A percentile compares a stretch with the other conserved stretches of the same genome.
Conservation (phyloP, 2,113 vertebrate genomes). For the Aphyosemion australe region DNA sequence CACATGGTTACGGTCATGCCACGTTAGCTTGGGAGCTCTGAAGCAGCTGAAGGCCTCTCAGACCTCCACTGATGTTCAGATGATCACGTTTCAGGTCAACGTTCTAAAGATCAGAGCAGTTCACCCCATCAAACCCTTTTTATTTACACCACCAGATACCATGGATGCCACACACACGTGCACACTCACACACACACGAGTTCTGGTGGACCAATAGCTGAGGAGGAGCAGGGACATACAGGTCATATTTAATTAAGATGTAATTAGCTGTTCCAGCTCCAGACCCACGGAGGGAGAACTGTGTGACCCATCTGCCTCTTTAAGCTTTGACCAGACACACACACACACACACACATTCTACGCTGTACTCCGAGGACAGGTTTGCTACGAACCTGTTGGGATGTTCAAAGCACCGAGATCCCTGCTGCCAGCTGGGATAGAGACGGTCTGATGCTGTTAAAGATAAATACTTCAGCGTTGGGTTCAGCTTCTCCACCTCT, state of each 20-base stretch:
- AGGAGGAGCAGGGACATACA: conserved; percentile 42
- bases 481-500: background rate
- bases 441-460: background rate
- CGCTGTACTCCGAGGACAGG: conserved; percentile 45
- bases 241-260: conserved; percentile 75
- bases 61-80: background rate
- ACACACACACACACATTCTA: conserved; percentile 21
- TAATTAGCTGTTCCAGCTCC: conserved; percentile 66
- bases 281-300: conserved; percentile 50
- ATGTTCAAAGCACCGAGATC: conserved; percentile 48
- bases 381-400: conserved; percentile 50
- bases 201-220: background rate
- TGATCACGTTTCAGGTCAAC: background rate
- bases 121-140: background rate
- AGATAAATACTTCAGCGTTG: background rate
- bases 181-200: conserved; percentile 22
- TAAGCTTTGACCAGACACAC: conserved; percentile 25
- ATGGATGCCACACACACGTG: conserved; percentile 7
- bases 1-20: background rate
- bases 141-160: background rate
- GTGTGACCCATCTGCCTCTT: conserved; percentile 64
- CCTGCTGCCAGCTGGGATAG: conserved; percentile 5
- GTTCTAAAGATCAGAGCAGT: background rate
- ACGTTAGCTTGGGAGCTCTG: background rate
- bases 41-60: background rate